Evolutionary conservation across 2,888 invertebrate species (phyloP).

Genomic region (Andrena trimmerana): DNA sequence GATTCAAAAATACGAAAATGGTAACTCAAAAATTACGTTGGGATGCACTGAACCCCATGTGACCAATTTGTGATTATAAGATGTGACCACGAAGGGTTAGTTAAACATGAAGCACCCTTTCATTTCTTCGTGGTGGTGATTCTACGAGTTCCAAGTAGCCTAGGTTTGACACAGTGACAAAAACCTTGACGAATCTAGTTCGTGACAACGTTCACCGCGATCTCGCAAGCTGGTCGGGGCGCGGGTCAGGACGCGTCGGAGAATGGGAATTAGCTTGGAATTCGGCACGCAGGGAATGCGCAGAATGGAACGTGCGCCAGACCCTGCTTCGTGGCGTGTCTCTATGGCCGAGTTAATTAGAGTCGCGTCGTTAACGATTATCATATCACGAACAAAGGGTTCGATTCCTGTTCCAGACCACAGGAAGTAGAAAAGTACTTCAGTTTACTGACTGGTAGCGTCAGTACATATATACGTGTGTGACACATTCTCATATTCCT

Average conservation of each 20-base stretch:
- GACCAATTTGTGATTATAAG: too few relatives aligned
- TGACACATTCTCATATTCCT: too few relatives aligned
- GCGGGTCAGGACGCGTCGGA: slow-evolving; percentile 20
- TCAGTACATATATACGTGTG: too few relatives aligned
- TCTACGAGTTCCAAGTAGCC: too few relatives aligned
- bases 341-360: slow-evolving; percentile 42
- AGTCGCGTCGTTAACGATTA: slow-evolving; percentile 21
- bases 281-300: slow-evolving; percentile 56
- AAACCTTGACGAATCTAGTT: not conserved
- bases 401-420: not conserved
- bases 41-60: too few relatives aligned
- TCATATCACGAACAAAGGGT: slow-evolving; percentile 6
- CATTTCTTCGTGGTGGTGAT: too few relatives aligned
- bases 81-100: too few relatives aligned
- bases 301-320: slow-evolving; percentile 50
- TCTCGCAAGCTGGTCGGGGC: slow-evolving; percentile 1
- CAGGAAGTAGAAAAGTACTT: not conserved
- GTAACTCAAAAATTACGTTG: too few relatives aligned
- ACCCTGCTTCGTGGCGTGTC: slow-evolving; percentile 32
- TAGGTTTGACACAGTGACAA: not conserved
- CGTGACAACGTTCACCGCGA: not conserved
- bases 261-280: slow-evolving; percentile 61
- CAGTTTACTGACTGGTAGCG: too few relatives aligned
- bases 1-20: too few relatives aligned
- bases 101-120: too few relatives aligned